Evolutionary conservation across 2,888 invertebrate genomes (phyloP), one percentile per base, ranked within the genome.

Genomic region (Ischnus inquisitorius): DNA sequence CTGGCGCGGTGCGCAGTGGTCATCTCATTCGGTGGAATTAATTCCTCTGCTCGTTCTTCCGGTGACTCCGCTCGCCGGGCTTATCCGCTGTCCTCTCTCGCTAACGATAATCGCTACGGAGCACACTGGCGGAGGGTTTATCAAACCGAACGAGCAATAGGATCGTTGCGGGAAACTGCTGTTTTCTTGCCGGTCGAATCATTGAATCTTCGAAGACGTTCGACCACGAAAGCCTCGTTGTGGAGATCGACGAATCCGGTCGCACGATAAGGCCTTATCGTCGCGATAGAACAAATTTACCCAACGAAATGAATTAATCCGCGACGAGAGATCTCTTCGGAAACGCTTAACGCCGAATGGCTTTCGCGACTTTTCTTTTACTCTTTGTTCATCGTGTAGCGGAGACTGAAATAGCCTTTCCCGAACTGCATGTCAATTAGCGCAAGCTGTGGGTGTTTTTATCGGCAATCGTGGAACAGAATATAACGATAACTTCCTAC

Each of bases 61-160:
- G 39, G 8, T 25, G 60, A 74, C 62, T 81, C 67, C 64, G 72
- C 76, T 14, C 67, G 60, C 64, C 68, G 22, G 54, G 69, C 69
- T 84, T 74, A 84, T 84, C 81, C 57, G 69, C 39, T 57, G 48
- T 57, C 25, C 54, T 54, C 34, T 48, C 72, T 67, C 69, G 78
- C 69, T 81, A 84, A 81, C 81, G 81, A 81, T 77, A 81, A 84
- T 79, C 22, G 74, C 77, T 60, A 54, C 76, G 41, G 67, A 69
- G 14, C 39, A 39, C 71, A 80, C 76, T 68, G 71, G 67, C 77
- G 72, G 76, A 34, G 34, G 34, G 8, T 34, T 80, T 80, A 83
- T 80, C 76, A 79, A 80, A 72, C 51, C 71, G 65, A 79, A 81
- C 77, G 84, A 81, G 74, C 78, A 54, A 79, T 64, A 75, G 78